Evolutionary conservation across 2,888 invertebrate species (phyloP).

Genomic region (Cantharis rufa): DNA sequence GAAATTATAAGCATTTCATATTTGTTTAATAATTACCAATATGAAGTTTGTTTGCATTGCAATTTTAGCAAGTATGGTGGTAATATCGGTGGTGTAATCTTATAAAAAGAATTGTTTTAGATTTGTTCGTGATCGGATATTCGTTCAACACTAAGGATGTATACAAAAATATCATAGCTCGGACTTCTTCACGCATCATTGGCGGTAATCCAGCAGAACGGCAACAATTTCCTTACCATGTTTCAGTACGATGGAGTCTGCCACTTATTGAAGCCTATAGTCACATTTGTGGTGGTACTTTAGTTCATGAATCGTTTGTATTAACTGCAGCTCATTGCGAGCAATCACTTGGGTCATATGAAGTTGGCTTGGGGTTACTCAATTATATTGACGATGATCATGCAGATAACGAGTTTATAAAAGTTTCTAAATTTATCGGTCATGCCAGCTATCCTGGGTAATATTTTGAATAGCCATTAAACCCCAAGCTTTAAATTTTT

Average conservation of each 20-base stretch:
- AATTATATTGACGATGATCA: background rate
- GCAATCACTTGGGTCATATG: background rate
- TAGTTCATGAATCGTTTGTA: conserved; percentile 49
- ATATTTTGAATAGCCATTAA: background rate
- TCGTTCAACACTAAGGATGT: background rate
- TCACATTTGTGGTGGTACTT: conserved; percentile 57
- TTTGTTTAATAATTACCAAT: background rate
- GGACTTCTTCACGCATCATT: conserved; percentile 48
- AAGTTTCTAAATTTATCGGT: background rate
- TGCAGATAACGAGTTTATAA: background rate
- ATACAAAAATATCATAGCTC: background rate
- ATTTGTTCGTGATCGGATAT: background rate
- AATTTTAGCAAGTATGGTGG: background rate
- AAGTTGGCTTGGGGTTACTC: background rate
- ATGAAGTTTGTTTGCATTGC: background rate
- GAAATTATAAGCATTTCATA: background rate
- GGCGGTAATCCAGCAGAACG: conserved; percentile 55
- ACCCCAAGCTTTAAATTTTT: background rate
- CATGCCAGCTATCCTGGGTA: conserved; percentile 6
- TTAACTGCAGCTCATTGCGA: conserved; percentile 59
- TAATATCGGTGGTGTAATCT: background rate
- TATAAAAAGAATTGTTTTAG: background rate
- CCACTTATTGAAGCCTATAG: conserved; percentile 38
- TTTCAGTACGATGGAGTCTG: conserved; percentile 45
- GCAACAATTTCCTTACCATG: conserved; percentile 54